Conservation (phyloP, 2,113 vertebrate species). For the Mobula hypostoma region DNA sequence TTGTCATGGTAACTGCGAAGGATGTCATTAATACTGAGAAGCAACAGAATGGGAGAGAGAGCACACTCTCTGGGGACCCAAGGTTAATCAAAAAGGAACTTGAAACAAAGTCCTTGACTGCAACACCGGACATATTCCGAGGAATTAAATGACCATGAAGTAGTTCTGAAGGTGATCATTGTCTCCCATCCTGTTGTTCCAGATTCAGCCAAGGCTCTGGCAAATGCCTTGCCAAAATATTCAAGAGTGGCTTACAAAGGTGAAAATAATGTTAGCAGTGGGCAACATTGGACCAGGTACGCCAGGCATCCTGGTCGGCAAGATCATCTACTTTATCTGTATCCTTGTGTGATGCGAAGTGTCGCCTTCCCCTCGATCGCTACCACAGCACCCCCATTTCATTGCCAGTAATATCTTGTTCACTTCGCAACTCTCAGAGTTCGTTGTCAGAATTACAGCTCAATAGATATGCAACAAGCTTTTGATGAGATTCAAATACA, state of each 20-base stretch:
- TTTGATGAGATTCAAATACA: background rate
- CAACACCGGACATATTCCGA: background rate
- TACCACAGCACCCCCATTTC: background rate
- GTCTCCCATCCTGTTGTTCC: background rate
- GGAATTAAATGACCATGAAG: background rate
- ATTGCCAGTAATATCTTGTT: too few relatives aligned
- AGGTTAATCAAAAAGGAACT: background rate
- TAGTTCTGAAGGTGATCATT: background rate
- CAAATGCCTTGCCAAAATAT: background rate
- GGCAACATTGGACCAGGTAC: background rate
- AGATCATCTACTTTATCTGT: background rate
- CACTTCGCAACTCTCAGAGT: background rate
- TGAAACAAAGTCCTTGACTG: background rate
- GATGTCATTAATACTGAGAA: background rate
- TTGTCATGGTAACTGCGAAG: background rate
- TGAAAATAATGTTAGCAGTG: background rate
- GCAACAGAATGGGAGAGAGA: background rate
- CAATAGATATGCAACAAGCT: background rate
- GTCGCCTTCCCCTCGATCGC: background rate
- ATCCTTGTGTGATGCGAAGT: background rate
- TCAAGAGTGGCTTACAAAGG: too few relatives aligned
- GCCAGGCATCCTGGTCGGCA: background rate
- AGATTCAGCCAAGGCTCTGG: too few relatives aligned
- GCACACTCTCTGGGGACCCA: background rate
- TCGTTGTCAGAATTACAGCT: constrained; percentile 18